These are phyloP conservation scores for Aphodius granarius DNA, from an alignment of 2,888 invertebrate species.

Conservation along the genomic window DNA sequence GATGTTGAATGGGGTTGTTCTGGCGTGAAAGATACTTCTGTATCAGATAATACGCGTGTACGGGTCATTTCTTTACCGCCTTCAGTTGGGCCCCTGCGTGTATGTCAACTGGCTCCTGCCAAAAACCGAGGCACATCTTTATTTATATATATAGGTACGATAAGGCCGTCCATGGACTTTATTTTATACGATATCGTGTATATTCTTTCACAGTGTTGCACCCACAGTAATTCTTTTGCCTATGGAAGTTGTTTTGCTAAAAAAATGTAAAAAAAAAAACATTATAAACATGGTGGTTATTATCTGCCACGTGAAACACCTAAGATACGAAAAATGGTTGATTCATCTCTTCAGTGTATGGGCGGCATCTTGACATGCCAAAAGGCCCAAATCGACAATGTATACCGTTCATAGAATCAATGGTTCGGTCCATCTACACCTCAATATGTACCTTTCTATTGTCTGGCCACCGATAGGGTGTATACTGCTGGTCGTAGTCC, in stretches of 20 bases:
- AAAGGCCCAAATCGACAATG: neutral
- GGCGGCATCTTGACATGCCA: neutral
- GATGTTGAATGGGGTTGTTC: conserved; percentile 37
- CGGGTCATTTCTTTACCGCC: conserved; percentile 41
- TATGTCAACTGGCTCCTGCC: neutral
- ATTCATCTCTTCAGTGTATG: neutral
- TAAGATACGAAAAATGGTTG: neutral
- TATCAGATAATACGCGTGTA: conserved; percentile 38
- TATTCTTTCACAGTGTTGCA: neutral
- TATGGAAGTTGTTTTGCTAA: too few relatives aligned
- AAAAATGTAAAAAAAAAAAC: too few relatives aligned
- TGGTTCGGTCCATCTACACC: neutral
- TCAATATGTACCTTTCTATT: neutral
- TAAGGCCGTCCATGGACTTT: neutral
- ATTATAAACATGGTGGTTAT: too few relatives aligned
- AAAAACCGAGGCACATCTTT: conserved; percentile 1
- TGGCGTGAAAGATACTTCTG: conserved; percentile 40
- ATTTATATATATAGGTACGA: neutral
- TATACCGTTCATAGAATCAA: neutral
- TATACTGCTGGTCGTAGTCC: neutral
- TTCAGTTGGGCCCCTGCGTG: conserved; percentile 1
- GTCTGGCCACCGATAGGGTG: neutral
- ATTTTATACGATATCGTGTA: neutral
- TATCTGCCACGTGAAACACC: too few relatives aligned
- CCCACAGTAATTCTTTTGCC: too few relatives aligned